phyloP scores from a whole-genome alignment of 2,888 invertebrate genomes.

The Stenodema calcarata region DNA sequence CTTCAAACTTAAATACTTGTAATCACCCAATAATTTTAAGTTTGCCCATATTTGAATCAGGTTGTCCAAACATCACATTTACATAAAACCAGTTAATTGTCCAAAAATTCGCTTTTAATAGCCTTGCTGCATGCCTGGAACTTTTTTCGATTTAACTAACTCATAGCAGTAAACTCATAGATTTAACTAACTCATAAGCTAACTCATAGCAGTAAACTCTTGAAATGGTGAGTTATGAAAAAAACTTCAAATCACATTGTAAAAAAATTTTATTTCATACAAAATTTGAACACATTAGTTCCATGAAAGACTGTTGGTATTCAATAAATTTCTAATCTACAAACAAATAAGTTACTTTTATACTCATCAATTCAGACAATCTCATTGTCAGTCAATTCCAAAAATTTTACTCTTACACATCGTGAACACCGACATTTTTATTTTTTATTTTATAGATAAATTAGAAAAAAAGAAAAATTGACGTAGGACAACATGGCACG shows the following conservation, averaged over 20 bases:
- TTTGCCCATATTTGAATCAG: too few species aligned
- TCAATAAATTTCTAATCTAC: conserved; percentile 27
- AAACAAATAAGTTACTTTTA: neutral
- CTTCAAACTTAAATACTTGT: too few species aligned
- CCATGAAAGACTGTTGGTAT: conserved; percentile 54
- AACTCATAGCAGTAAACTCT: neutral
- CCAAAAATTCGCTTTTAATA: too few species aligned
- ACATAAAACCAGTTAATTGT: too few species aligned
- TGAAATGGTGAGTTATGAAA: neutral
- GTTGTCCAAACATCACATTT: too few species aligned
- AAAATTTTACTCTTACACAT: neutral
- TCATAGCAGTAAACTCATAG: too few species aligned
- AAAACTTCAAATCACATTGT: neutral
- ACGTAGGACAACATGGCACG: conserved; percentile 47
- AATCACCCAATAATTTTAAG: too few species aligned
- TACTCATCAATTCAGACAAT: conserved; percentile 24
- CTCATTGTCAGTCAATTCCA: conserved; percentile 21
- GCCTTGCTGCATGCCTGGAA: too few species aligned
- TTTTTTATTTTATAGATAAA: neutral
- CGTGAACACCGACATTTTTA: neutral
- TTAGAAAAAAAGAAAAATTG: conserved; percentile 30
- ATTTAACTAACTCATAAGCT: too few species aligned
- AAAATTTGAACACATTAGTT: conserved; percentile 53
- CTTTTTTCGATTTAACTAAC: too few species aligned
- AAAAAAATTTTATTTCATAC: conserved; percentile 26